Conservation (phyloP, 2,113 vertebrate species). For the Macquaria australasica region DNA sequence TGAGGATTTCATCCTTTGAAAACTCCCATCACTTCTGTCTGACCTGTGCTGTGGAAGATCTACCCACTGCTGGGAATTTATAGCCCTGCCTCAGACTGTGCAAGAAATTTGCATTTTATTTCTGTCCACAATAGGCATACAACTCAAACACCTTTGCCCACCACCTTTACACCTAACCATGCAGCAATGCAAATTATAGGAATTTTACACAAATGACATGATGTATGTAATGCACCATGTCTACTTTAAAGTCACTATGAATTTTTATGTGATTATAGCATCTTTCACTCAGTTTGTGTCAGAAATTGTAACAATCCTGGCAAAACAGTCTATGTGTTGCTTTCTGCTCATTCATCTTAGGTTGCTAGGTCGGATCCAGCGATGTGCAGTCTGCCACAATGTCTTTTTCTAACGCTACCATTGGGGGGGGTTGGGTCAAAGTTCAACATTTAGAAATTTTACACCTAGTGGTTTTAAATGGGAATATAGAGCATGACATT, state of each 20-base stretch:
- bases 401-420: background rate
- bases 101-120: slow-evolving; percentile 3
- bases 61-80: slow-evolving; percentile 4
- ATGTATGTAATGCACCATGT: background rate
- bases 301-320: background rate
- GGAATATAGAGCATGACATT: background rate
- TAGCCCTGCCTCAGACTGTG: background rate
- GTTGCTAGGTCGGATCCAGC: background rate
- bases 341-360: background rate
- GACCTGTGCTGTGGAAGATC: slow-evolving; percentile 20
- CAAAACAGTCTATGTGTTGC: background rate
- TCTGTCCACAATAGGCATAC: slow-evolving; percentile 2
- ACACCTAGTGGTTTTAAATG: background rate
- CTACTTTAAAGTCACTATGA: background rate
- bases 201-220: background rate
- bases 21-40: slow-evolving; percentile 20
- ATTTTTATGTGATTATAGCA: background rate
- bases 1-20: slow-evolving; percentile 22
- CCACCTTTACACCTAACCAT: background rate
- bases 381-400: background rate
- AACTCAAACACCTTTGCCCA: slow-evolving; percentile 3
- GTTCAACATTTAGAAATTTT: background rate
- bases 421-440: background rate
- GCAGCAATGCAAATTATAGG: background rate
- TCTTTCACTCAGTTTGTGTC: background rate